Conservation (phyloP, 2,113 vertebrate species). For the Macrotus californicus region DNA sequence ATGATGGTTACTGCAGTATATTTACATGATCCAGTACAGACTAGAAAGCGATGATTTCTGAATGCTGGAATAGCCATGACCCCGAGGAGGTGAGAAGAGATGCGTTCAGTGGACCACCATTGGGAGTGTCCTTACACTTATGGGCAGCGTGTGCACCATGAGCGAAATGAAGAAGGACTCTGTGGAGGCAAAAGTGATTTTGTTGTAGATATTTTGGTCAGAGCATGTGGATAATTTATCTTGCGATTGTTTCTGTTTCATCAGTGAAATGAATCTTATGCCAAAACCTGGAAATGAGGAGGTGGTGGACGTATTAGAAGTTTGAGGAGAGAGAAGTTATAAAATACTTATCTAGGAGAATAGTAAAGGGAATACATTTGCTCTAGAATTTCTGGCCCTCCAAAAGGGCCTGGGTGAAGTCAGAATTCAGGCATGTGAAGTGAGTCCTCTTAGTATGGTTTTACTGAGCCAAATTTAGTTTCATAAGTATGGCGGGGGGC, state of each 20-base stretch:
- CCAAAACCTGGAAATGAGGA: neutral
- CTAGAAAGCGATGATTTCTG: neutral
- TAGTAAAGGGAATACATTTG: neutral
- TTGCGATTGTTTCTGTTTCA: neutral
- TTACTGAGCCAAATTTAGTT: neutral
- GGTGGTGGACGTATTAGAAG: neutral
- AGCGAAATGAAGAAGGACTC: neutral
- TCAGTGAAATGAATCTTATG: neutral
- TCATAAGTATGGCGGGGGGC: neutral
- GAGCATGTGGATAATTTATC: neutral
- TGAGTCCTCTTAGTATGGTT: neutral
- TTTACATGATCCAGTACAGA: neutral
- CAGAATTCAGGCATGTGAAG: neutral
- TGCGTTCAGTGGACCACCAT: too few species aligned
- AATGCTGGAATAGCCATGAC: neutral
- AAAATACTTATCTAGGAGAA: neutral
- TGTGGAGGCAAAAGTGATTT: neutral
- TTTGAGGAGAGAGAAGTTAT: neutral
- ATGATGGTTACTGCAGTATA: neutral
- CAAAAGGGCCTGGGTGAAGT: neutral
- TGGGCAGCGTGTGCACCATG: fast-evolving
- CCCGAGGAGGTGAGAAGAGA: neutral
- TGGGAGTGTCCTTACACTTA: neutral
- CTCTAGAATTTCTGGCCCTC: neutral
- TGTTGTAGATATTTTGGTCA: neutral